A percentile compares a stretch with the other conserved stretches of the same genome.
phyloP scores from a whole-genome alignment of 2,888 invertebrate genomes.

The Lathronympha strigana region DNA sequence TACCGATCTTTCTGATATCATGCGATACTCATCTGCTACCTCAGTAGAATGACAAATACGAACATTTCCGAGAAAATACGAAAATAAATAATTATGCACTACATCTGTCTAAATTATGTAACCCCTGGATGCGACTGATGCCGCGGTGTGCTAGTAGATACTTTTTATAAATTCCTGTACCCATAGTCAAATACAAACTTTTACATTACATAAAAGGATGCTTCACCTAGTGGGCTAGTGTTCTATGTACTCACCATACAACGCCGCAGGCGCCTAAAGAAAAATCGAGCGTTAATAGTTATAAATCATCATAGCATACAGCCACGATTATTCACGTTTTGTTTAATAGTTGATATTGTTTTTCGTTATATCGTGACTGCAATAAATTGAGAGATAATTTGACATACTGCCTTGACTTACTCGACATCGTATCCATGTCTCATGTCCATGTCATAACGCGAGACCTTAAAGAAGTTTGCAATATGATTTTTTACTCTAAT shows the following conservation, averaged over 20 bases:
- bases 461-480: no score
- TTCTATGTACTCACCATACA: not conserved
- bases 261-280: slow-evolving; percentile 8
- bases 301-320: slow-evolving; percentile 21
- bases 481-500: no score
- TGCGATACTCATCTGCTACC: not conserved
- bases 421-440: no score
- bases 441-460: not conserved
- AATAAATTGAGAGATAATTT: slow-evolving; percentile 27
- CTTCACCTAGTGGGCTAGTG: not conserved
- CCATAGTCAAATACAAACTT: no score
- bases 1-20: not conserved
- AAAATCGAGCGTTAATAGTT: slow-evolving; percentile 9
- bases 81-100: no score
- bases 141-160: no score
- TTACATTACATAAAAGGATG: no score
- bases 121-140: no score
- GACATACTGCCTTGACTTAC: slow-evolving; percentile 10
- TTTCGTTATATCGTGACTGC: slow-evolving; percentile 16
- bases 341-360: slow-evolving; percentile 13
- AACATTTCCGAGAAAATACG: no score
- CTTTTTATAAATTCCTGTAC: no score
- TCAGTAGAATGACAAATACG: not conserved
- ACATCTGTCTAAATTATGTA: no score
- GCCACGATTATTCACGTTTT: slow-evolving; percentile 3